A percentile compares a stretch with the other conserved stretches of the same genome.
Evolutionary conservation across 2,797 vertebrate species (phyloP).

Genomic region (Leptodactylus fallax): DNA sequence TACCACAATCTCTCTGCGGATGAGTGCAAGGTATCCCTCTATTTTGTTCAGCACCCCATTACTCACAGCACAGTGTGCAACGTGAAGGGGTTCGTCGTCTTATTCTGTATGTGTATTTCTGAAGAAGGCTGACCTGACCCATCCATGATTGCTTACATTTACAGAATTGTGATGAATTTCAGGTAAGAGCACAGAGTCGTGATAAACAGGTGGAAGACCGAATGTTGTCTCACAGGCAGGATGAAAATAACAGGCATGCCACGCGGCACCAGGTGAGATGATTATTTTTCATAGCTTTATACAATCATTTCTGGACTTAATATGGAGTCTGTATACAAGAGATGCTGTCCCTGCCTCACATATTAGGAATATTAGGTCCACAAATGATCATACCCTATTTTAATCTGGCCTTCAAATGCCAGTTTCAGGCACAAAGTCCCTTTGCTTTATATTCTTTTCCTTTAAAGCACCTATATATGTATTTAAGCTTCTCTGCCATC

Average conservation of each 20-base stretch:
- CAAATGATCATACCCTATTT: background rate
- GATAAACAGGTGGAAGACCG: slow-evolving; percentile 97
- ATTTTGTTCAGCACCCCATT: slow-evolving; percentile 37
- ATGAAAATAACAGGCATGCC: slow-evolving; percentile 92
- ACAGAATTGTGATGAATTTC: slow-evolving; percentile 71
- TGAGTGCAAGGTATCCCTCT: slow-evolving; percentile 89
- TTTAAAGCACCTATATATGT: too few relatives aligned
- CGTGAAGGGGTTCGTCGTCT: slow-evolving; percentile 40
- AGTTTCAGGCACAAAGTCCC: too few relatives aligned
- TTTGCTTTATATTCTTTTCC: too few relatives aligned
- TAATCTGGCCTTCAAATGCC: background rate
- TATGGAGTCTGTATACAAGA: background rate
- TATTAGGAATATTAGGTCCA: too few relatives aligned
- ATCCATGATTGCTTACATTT: slow-evolving; percentile 59
- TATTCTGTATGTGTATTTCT: slow-evolving; percentile 32
- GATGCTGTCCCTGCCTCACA: background rate
- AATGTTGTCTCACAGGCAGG: slow-evolving; percentile 88
- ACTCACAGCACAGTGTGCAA: slow-evolving; percentile 52
- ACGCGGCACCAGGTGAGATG: slow-evolving; percentile 92
- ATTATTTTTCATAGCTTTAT: background rate
- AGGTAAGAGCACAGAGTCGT: slow-evolving; percentile 95
- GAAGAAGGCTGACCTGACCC: slow-evolving; percentile 42
- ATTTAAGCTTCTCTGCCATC: too few relatives aligned
- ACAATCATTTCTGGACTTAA: background rate
- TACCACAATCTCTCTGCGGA: slow-evolving; percentile 98